Conservation (phyloP, 2,888 invertebrate genomes). For the Drosophila incognita region DNA sequence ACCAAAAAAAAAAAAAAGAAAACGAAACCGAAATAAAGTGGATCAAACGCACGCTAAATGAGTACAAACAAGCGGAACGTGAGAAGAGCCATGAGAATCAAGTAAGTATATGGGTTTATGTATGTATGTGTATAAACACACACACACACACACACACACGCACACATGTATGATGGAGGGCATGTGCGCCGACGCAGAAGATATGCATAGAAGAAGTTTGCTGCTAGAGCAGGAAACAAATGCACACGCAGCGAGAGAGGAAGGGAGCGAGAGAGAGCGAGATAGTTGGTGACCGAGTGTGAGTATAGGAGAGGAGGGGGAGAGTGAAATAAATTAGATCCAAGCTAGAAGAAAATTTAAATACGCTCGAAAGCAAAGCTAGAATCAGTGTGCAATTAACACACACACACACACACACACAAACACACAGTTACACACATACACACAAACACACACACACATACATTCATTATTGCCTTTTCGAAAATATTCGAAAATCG, state of each 20-base stretch:
- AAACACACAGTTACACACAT: neutral
- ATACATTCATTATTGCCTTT: neutral
- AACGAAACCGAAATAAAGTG: conserved; percentile 66
- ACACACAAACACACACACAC: neutral
- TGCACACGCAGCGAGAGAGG: conserved; percentile 4
- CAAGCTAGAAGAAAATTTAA: neutral
- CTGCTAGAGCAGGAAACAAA: conserved; percentile 26
- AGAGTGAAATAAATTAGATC: neutral
- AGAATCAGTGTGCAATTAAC: neutral
- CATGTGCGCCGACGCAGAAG: conserved; percentile 46
- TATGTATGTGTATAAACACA: conserved; percentile 8
- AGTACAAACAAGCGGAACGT: conserved; percentile 68
- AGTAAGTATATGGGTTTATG: conserved; percentile 31
- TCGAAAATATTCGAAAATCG: neutral
- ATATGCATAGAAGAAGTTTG: conserved; percentile 38
- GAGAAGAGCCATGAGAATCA: conserved; percentile 69
- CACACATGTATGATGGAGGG: conserved; percentile 9
- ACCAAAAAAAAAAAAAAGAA: conserved; percentile 30
- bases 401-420: neutral
- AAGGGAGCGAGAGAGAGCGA: neutral
- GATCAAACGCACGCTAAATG: conserved; percentile 69
- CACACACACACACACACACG: neutral
- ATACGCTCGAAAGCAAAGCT: no score
- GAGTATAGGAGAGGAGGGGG: neutral
- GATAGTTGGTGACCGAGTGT: neutral